Conservation (phyloP, 1,140 invertebrate genomes). For the Camponotus pennsylvanicus region DNA sequence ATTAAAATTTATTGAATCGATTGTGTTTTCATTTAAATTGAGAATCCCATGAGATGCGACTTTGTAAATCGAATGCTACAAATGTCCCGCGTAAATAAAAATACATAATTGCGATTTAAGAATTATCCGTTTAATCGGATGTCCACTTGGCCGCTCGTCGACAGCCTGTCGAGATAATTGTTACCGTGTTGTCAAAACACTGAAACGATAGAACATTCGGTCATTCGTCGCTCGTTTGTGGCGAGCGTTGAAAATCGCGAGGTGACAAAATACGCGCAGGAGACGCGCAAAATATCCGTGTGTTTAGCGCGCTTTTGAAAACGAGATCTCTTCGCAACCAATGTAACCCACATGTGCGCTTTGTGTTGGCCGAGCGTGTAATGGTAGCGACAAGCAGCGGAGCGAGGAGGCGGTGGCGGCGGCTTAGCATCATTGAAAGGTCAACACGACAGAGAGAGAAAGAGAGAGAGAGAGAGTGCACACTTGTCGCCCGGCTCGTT, state of each 20-base stretch:
- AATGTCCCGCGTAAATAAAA: not conserved
- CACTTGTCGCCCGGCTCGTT: constrained; percentile 80
- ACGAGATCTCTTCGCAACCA: constrained; percentile 39
- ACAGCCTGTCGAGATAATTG: constrained; percentile 35
- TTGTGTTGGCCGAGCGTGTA: constrained; percentile 42
- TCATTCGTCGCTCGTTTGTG: constrained; percentile 34
- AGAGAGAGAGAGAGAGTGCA: constrained; percentile 71
- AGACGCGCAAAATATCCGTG: constrained; percentile 32
- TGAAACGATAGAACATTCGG: constrained; percentile 6
- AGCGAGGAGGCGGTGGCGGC: constrained; percentile 12
- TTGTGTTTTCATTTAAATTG: constrained; percentile 38
- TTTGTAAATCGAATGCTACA: constrained; percentile 15
- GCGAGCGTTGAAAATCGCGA: constrained; percentile 47
- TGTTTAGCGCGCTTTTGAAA: constrained; percentile 69
- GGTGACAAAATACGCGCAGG: constrained; percentile 27
- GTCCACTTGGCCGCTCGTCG: not conserved
- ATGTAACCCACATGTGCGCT: constrained; percentile 45
- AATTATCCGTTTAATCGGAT: constrained; percentile 5
- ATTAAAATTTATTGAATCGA: constrained; percentile 24
- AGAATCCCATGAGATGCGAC: not conserved
- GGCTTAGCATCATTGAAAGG: constrained; percentile 78
- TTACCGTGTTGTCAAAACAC: constrained; percentile 51
- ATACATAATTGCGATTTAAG: constrained; percentile 33
- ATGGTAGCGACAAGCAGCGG: constrained; percentile 54
- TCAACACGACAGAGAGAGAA: constrained; percentile 72